Conservation (phyloP, 64 coral and sea anemone genomes). For the Stichodactyla mertensii region DNA sequence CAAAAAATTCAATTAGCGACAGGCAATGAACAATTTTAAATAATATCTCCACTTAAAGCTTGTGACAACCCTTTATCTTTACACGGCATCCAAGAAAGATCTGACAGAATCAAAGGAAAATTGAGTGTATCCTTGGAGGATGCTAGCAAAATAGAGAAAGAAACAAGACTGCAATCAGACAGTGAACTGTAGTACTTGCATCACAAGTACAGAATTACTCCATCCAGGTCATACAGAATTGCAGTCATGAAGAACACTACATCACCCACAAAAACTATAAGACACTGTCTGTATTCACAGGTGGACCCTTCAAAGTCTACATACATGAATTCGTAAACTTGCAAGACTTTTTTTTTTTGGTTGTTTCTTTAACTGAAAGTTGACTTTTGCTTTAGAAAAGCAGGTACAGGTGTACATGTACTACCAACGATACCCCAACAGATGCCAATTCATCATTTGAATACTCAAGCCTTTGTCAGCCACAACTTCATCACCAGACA, state of each 20-base stretch:
- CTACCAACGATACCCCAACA: conserved; percentile 29
- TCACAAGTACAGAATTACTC: conserved; percentile 40
- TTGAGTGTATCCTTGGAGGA: not conserved
- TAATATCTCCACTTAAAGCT: conserved; percentile 4
- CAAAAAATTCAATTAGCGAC: too few relatives aligned
- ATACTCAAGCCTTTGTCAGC: conserved; percentile 12
- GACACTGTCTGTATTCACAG: not conserved
- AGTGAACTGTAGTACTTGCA: conserved; percentile 27
- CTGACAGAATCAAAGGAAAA: not conserved
- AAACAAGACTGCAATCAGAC: conserved; percentile 16
- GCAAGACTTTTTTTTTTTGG: conserved; percentile 37
- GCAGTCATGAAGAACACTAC: conserved; percentile 17
- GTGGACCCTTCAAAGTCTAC: not conserved
- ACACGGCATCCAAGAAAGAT: conserved; percentile 16
- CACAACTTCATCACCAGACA: not conserved
- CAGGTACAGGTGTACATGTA: not conserved
- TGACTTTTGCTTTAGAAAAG: conserved; percentile 32
- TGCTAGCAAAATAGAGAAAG: conserved; percentile 6
- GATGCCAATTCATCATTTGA: conserved; percentile 36
- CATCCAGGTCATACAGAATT: conserved; percentile 39
- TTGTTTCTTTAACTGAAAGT: conserved; percentile 14
- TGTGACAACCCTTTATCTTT: conserved; percentile 20
- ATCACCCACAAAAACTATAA: conserved; percentile 16
- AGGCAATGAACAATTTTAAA: not conserved
- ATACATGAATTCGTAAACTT: conserved; percentile 49